A percentile compares a stretch with the other conserved stretches of the same genome.
Conservation (phyloP, 1,140 invertebrate species). For the Centruroides vittatus region DNA sequence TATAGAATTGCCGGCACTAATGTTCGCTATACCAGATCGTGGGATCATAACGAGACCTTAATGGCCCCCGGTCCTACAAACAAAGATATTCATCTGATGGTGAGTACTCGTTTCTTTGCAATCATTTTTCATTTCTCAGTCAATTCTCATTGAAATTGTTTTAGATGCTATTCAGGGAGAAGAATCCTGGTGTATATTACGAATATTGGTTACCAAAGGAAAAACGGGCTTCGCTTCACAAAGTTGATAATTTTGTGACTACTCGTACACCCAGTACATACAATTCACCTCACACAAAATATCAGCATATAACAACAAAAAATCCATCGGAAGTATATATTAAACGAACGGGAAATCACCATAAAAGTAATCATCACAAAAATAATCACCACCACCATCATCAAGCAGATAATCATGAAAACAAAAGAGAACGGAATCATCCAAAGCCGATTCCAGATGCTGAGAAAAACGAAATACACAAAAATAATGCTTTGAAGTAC, state of each 20-base stretch:
- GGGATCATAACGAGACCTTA: slow-evolving; percentile 12
- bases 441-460: no score
- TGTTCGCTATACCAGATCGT: slow-evolving; percentile 9
- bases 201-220: slow-evolving; percentile 20
- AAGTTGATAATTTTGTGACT: not conserved
- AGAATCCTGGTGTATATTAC: slow-evolving; percentile 18
- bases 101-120: not conserved
- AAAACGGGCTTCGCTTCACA: not conserved
- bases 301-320: not conserved
- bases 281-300: not conserved
- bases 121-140: no score
- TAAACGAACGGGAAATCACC: slow-evolving; percentile 2
- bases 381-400: not conserved
- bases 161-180: slow-evolving; percentile 14
- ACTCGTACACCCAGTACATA: not conserved
- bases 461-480: no score
- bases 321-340: not conserved
- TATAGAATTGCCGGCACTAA: slow-evolving; percentile 13
- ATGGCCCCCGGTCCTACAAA: slow-evolving; percentile 12
- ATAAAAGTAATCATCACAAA: not conserved
- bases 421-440: no score
- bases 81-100: slow-evolving; percentile 17
- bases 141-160: not conserved
- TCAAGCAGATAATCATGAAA: no score
- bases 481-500: no score